Percentiles rank a stretch among this genome's conserved stretches.
phyloP scores from a whole-genome alignment of 2,113 vertebrate species.

The Phalacrocorax brasilianus region DNA sequence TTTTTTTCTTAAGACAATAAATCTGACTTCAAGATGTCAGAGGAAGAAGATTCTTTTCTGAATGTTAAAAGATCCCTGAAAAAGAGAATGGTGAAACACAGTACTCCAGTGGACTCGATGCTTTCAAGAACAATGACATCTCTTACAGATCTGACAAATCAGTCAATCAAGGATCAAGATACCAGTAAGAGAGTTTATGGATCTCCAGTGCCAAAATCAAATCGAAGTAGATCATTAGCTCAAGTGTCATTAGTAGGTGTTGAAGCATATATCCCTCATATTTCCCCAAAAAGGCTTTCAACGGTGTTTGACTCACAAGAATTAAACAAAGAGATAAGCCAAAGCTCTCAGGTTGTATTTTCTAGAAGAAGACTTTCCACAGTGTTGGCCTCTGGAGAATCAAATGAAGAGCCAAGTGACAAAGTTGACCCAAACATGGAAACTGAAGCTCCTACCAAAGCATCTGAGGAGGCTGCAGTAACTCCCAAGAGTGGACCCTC shows the following conservation, averaged over 20 bases:
- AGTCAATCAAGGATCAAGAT: background rate
- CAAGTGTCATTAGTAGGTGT: background rate
- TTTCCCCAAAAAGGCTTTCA: background rate
- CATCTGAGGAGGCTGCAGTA: background rate
- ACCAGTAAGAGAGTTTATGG: background rate
- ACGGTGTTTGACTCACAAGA: background rate
- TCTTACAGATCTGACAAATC: background rate
- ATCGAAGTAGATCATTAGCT: background rate
- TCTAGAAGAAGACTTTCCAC: conserved; percentile 57
- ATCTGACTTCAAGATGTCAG: conserved; percentile 23
- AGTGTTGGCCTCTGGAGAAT: conserved; percentile 36
- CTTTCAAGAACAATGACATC: background rate
- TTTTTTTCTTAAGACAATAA: background rate
- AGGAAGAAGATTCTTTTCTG: conserved; percentile 51
- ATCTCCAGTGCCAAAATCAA: background rate
- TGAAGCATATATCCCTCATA: background rate
- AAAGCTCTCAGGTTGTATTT: background rate
- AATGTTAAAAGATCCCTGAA: conserved; percentile 37
- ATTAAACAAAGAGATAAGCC: background rate
- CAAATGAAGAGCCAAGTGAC: background rate
- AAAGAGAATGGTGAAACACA: conserved; percentile 29
- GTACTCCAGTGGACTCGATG: conserved; percentile 36
- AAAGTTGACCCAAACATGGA: background rate
- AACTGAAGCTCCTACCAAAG: background rate
- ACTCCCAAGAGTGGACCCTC: background rate